Conservation (phyloP, 2,888 invertebrate genomes). For the Papilio protenor region DNA sequence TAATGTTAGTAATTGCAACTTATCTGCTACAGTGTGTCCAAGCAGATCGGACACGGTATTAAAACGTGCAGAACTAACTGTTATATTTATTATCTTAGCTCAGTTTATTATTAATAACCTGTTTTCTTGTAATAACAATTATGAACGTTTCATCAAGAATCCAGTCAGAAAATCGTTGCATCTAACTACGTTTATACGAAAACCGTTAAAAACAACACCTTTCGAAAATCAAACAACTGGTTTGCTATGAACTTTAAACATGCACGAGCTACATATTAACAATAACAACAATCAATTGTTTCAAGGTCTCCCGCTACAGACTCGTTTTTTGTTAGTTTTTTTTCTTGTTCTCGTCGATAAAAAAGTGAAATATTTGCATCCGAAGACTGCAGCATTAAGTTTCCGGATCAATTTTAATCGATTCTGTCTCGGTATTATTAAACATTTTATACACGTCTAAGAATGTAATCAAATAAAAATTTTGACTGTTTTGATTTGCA, state of each 20-base stretch:
- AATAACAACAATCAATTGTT: constrained; percentile 36
- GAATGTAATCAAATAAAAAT: not conserved
- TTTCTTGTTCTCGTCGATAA: constrained; percentile 14
- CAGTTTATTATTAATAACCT: constrained; percentile 25
- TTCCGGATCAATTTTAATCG: constrained; percentile 29
- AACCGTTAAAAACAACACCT: constrained; percentile 15
- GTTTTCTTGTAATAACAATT: constrained; percentile 23
- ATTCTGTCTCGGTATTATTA: constrained; percentile 25
- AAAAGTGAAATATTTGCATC: constrained; percentile 29
- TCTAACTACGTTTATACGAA: constrained; percentile 5
- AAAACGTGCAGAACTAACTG: constrained; percentile 3
- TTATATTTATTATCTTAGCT: constrained; percentile 12
- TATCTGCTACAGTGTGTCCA: not conserved
- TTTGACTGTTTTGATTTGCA: not conserved
- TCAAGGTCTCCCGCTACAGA: constrained; percentile 19
- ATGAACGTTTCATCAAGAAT: not conserved
- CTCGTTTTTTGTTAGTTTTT: constrained; percentile 14
- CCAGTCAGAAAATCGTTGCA: not conserved
- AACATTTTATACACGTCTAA: not conserved
- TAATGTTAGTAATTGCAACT: not conserved
- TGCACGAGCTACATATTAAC: constrained; percentile 29
- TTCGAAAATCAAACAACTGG: constrained; percentile 21
- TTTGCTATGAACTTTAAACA: constrained; percentile 13
- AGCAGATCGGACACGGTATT: constrained; percentile 2
- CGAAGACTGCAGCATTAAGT: constrained; percentile 17